Evolutionary conservation across 37 sponge, comb jelly and placozoan species (phyloP).

Genomic region (Diacarnus erythraeanus): DNA sequence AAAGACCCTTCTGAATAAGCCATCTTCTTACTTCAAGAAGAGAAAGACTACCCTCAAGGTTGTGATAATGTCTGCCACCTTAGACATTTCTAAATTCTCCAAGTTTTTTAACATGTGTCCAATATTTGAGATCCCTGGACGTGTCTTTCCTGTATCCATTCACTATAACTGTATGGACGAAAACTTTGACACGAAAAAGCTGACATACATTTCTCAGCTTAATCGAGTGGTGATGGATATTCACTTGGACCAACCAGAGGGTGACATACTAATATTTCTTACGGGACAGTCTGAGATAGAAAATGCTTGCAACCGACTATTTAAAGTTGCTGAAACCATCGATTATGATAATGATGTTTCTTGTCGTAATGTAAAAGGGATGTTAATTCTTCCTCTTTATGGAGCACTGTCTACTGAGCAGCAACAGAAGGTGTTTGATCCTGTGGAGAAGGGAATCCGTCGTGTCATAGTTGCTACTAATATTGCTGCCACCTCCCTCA

Average conservation of each 20-base stretch:
- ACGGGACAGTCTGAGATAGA: conserved; percentile 92
- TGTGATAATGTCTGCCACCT: conserved; percentile 90
- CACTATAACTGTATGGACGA: conserved; percentile 59
- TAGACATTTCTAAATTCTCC: conserved; percentile 76
- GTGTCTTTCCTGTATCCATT: conserved; percentile 69
- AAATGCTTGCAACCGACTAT: conserved; percentile 73
- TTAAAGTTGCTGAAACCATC: conserved; percentile 68
- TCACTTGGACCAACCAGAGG: conserved; percentile 71
- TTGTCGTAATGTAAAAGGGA: conserved; percentile 47
- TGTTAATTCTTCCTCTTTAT: conserved; percentile 82
- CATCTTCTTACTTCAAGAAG: conserved; percentile 2
- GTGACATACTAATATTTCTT: conserved; percentile 87
- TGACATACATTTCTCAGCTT: conserved; percentile 73
- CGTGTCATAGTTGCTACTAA: conserved; percentile 88
- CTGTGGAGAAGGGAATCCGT: conserved; percentile 52
- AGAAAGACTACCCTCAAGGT: conserved; percentile 53
- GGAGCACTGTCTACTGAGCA: conserved; percentile 83
- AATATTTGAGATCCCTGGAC: conserved; percentile 82
- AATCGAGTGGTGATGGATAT: conserved; percentile 81
- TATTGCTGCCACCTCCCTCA: conserved; percentile 91
- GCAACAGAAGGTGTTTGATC: conserved; percentile 81
- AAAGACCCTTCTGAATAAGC: conserved; percentile 51
- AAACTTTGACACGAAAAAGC: conserved; percentile 57
- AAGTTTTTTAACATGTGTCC: conserved; percentile 82
- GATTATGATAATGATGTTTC: conserved; percentile 84